Conservation (phyloP, 1,140 invertebrate genomes). For the Brachionus rotundiformis region DNA sequence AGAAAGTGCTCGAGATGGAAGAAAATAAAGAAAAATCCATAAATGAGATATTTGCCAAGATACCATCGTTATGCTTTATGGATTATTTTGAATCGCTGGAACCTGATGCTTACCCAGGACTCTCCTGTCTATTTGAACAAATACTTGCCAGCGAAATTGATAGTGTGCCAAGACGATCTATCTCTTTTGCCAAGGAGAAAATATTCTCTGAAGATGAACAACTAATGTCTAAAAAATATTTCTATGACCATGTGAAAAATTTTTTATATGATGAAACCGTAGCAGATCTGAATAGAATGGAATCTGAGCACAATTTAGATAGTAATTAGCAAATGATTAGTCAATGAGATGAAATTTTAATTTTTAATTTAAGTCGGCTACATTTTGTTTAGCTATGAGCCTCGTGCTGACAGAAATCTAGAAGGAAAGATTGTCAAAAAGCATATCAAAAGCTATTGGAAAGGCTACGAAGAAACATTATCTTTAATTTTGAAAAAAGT, state of each 20-base stretch:
- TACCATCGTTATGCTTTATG: conserved; percentile 6
- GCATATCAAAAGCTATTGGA: conserved; percentile 35
- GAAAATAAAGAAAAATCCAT: conserved; percentile 46
- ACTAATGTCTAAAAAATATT: conserved; percentile 21
- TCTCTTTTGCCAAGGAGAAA: conserved; percentile 45
- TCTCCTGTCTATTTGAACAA: background rate
- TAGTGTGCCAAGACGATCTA: conserved; percentile 1
- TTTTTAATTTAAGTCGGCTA: conserved; percentile 9
- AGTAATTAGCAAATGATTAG: background rate
- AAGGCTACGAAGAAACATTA: conserved; percentile 10
- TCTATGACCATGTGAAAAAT: background rate
- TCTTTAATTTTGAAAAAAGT: conserved; percentile 19
- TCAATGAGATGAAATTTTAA: background rate
- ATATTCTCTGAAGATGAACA: conserved; percentile 41
- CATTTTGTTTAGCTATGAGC: conserved; percentile 21
- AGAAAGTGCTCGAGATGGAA: conserved; percentile 8
- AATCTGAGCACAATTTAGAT: background rate
- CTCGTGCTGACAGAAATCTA: conserved; percentile 2
- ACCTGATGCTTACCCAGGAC: conserved; percentile 9
- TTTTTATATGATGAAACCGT: background rate
- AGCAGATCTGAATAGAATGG: background rate
- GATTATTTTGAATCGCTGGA: conserved; percentile 33
- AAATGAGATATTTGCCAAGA: conserved; percentile 3
- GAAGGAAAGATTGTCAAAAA: conserved; percentile 35
- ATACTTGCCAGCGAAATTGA: conserved; percentile 14